Evolutionary conservation across 2,888 invertebrate genomes (phyloP).

Genomic region (Brachyopa scutellaris): DNA sequence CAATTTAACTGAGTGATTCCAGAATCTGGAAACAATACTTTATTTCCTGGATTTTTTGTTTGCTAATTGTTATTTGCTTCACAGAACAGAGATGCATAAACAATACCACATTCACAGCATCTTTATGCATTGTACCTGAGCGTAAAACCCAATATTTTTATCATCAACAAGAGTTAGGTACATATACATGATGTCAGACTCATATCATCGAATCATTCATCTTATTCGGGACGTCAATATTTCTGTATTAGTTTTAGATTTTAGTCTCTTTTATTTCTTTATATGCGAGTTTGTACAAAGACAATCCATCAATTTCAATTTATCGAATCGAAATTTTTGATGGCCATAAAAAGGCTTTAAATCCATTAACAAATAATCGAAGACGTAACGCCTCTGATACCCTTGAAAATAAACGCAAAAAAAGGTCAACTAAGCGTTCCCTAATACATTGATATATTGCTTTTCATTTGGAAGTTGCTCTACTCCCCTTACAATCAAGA

Average conservation of each 20-base stretch:
- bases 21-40: no score
- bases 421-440: conserved; percentile 50
- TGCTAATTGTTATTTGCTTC: no score
- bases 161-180: neutral
- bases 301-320: conserved; percentile 64
- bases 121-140: no score
- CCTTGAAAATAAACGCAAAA: neutral
- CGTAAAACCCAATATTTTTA: neutral
- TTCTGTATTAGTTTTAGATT: conserved; percentile 30
- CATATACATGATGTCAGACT: conserved; percentile 5
- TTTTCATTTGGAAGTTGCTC: conserved; percentile 18
- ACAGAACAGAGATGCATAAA: no score
- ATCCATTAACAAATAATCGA: conserved; percentile 68
- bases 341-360: conserved; percentile 65
- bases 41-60: no score
- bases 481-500: neutral
- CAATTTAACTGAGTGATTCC: no score
- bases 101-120: no score
- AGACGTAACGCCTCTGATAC: conserved; percentile 29
- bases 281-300: neutral
- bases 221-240: conserved; percentile 29
- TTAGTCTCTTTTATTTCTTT: neutral
- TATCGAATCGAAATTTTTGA: conserved; percentile 60
- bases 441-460: conserved; percentile 64
- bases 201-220: conserved; percentile 41